Conservation (phyloP, 2,888 invertebrate species). For the Chloroclystis v-ata region DNA sequence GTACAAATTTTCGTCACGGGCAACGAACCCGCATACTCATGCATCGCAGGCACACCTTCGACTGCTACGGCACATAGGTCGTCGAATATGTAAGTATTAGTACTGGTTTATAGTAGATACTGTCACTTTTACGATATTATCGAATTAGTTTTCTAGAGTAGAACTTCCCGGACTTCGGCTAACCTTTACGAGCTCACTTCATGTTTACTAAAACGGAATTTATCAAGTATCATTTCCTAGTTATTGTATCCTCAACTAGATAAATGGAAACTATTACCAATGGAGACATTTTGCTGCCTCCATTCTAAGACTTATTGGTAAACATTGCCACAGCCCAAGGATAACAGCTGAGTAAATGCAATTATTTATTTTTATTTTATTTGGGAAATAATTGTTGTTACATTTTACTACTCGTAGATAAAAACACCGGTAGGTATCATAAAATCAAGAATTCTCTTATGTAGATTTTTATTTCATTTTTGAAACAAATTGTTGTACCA, state of each 20-base stretch:
- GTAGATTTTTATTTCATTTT: too few species aligned
- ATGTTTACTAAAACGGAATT: background rate
- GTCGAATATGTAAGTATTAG: background rate
- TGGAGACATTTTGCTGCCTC: conserved; percentile 11
- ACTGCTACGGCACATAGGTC: background rate
- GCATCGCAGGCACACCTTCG: too few species aligned
- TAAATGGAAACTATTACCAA: conserved; percentile 3
- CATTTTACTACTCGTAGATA: too few species aligned
- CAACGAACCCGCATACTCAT: background rate
- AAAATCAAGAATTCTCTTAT: too few species aligned
- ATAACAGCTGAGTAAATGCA: conserved; percentile 1
- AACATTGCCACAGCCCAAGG: conserved; percentile 1
- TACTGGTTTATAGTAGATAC: too few species aligned
- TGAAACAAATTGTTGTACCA: too few species aligned
- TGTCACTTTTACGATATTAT: too few species aligned
- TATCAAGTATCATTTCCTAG: background rate
- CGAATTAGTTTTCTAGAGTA: too few species aligned
- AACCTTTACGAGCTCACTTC: background rate
- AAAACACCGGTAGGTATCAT: too few species aligned
- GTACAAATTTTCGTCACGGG: background rate
- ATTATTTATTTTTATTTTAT: background rate
- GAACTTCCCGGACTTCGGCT: too few species aligned
- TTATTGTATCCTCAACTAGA: conserved; percentile 3
- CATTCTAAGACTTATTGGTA: conserved; percentile 5
- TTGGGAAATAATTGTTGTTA: too few species aligned